Percentiles rank a stretch among this genome's conserved stretches.
Conservation (phyloP, 2,113 vertebrate genomes). For the Lepisosteus osseus region DNA sequence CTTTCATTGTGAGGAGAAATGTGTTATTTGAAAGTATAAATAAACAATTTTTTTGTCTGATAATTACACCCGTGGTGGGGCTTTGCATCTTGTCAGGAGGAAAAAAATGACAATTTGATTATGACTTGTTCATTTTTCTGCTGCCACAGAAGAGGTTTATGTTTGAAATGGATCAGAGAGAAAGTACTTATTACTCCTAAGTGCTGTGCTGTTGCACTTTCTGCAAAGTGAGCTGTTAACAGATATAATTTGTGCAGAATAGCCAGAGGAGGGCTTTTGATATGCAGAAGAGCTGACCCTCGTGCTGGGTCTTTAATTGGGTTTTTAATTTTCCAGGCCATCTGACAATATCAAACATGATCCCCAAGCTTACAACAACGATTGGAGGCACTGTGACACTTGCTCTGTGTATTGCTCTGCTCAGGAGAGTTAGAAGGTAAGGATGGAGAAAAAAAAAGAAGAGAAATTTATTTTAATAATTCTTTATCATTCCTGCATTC, state of each 20-base stretch:
- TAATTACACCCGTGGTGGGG: slow-evolving; percentile 80
- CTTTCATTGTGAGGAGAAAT: background rate
- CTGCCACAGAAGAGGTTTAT: slow-evolving; percentile 89
- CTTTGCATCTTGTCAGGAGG: slow-evolving; percentile 78
- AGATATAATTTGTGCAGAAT: slow-evolving; percentile 97
- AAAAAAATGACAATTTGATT: slow-evolving; percentile 88
- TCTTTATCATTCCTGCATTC: slow-evolving; percentile 49
- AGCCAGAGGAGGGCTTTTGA: slow-evolving; percentile 99
- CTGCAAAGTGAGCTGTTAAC: slow-evolving; percentile 99
- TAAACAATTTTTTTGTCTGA: slow-evolving; percentile 83
- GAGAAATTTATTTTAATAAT: slow-evolving; percentile 59
- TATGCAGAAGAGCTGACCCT: slow-evolving; percentile 99
- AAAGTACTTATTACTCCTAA: slow-evolving; percentile 98
- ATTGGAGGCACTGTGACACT: slow-evolving; percentile 86
- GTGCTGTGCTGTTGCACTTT: slow-evolving; percentile 89
- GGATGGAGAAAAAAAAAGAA: slow-evolving; percentile 60
- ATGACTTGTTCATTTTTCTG: slow-evolving; percentile 90
- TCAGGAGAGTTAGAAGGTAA: slow-evolving; percentile 56
- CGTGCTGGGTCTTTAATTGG: slow-evolving; percentile 98
- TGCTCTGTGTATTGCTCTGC: slow-evolving; percentile 55
- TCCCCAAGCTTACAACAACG: slow-evolving; percentile 91
- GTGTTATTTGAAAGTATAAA: slow-evolving; percentile 68
- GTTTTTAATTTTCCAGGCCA: slow-evolving; percentile 99
- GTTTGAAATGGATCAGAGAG: slow-evolving; percentile 91
- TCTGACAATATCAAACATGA: slow-evolving; percentile 99